Percentiles rank a stretch among this genome's conserved stretches.
Evolutionary conservation across 2,797 vertebrate species (phyloP).

Genomic region (Halcyon chelicuti): DNA sequence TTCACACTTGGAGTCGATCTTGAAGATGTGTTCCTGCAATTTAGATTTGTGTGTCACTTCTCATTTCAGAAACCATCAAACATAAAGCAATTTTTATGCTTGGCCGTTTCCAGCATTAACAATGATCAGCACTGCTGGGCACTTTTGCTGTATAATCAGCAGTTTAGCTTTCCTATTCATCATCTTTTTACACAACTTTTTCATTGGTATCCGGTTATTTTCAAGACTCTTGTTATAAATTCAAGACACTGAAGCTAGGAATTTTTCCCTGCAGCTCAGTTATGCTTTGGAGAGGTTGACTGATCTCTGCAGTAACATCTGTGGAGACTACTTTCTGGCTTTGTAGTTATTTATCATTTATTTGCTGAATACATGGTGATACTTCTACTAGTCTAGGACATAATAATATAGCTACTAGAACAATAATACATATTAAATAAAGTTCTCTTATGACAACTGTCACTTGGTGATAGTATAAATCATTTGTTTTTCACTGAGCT

Average conservation of each 20-base stretch:
- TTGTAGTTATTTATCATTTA: background rate
- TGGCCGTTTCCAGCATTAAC: background rate
- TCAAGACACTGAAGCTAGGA: background rate
- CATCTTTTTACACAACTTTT: background rate
- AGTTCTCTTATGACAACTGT: background rate
- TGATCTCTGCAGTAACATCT: background rate
- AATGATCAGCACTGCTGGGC: background rate
- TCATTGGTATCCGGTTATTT: background rate
- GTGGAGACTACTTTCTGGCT: background rate
- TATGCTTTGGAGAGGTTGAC: background rate
- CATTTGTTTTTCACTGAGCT: background rate
- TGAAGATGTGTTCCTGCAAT: constrained; percentile 91
- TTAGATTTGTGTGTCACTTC: constrained; percentile 25
- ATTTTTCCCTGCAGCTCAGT: background rate
- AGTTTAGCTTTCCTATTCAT: background rate
- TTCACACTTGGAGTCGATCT: constrained; percentile 92
- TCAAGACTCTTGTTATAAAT: background rate
- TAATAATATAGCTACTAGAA: background rate
- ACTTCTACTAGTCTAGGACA: background rate
- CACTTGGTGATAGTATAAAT: background rate
- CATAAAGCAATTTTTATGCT: background rate
- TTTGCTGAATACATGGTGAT: background rate
- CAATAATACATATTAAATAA: background rate
- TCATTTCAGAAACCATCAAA: background rate
- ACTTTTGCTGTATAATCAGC: background rate